Base-by-base conservation (phyloP, 2,888 invertebrate genomes). In the Micropterix aruncella region DNA sequence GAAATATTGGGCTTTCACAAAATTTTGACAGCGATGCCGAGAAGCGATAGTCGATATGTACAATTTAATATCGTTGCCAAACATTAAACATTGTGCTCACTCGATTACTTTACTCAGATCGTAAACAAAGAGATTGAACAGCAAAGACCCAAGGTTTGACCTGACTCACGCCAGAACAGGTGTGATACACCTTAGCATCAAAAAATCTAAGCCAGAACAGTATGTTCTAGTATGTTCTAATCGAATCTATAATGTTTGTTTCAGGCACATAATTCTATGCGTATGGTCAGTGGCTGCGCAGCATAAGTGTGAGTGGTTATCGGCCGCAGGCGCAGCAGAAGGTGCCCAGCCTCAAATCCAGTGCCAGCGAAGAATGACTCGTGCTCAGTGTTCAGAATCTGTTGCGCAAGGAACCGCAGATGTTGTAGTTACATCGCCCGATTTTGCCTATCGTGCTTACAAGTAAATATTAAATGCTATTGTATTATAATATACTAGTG, bases 311-410 rank as follows among this genome's bases (percentile, higher is more conserved):
- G 74, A 79, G 1, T 84, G 85, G 78, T 58, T 91, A 54, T 74
- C 79, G 46, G 82, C 84, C 52, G 83, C 83, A 0, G 79, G 82
- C 0, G 71, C 77, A 0, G 83, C 84, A 2, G 79, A 83, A 53
- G 85, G 88, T 1, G 68, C 89, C 0, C 73, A 82, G 48, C 93
- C 94, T 0, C 79, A 81, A 12, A 63, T 95, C 15, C 83, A 85
- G 50, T 95, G 94, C 57, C 63, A 80, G 4, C 66, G 75, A 50
- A 75, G 79, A 2, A 62, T 64, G 2, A 73, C 68, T 50, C 60
- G 73, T 2, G 70, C 74, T 4, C 76, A 74, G 12, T 92, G 92
- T 55, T 71, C 92, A 70, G 62, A 73, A 18, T 77, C 80, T 1
- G 72, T 88, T 0, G 59, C 64, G 3, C 59, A 64, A 1, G 73